Base-by-base conservation (phyloP, 2,797 vertebrate genomes). In the Mico argentatus region DNA sequence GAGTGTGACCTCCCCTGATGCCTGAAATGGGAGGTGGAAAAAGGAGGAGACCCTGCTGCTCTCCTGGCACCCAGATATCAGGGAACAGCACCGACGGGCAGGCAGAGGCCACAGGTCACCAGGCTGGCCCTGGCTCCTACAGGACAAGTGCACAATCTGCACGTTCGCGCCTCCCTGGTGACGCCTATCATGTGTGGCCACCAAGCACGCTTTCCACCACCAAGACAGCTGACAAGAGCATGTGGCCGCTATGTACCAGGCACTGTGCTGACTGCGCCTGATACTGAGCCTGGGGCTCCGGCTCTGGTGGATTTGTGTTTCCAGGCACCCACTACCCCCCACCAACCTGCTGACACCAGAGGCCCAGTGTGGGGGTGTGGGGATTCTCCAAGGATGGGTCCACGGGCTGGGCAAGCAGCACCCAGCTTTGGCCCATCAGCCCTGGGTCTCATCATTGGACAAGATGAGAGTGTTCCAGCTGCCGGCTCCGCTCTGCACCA, bases 101-200 rank as follows among this genome's bases (percentile, higher is more conserved):
- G 27, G 72, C 39, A 10, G 61, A 95, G 93, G 24, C 46, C 79
- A 39, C 14, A 19, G 1, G 46, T 19, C 48, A 13, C 41, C 48
- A n/a, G 59, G 59, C 50, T 4, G 75, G 67, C 46, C 81, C 67
- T 7, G 11, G 33, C 81, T 27, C 80, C 57, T 0, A 59, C 39
- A 4, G 20, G 20, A 24, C 14, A 55, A 30, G 7, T 1, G 0
- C 10, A 50, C 36, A 9, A 1, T 1, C 73, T 4, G 13, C 76
- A 33, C 7, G 0, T 14, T 1, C 2, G 13, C 4, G 19, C 6
- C 57, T 39, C 39, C 70, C 48, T 59, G 5, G 57, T 1, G 44
- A 61, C 0, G 0, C 19, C 33, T 5, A 0, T 22, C 83, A 4
- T 1, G 12, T 14, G 13, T 4, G 12, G 70, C 76, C 4, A 7